phyloP scores from a whole-genome alignment of 2,797 vertebrate genomes.

The Parambassis ranga region DNA sequence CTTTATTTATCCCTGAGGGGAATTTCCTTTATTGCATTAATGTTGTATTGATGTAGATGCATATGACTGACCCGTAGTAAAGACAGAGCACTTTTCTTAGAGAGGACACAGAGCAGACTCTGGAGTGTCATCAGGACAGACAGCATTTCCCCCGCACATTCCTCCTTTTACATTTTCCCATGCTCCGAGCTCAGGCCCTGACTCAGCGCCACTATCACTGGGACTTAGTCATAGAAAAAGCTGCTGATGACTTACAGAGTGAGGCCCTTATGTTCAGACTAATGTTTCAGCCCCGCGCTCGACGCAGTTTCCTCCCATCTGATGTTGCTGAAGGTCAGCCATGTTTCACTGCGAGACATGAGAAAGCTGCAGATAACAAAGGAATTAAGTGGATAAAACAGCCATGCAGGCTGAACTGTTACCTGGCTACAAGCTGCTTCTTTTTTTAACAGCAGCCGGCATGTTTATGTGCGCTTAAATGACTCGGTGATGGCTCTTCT shows the following conservation, averaged over 20 bases:
- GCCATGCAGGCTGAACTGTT: constrained; percentile 3
- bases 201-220: constrained; percentile 70
- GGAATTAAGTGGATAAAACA: not conserved
- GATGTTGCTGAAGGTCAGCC: constrained; percentile 53
- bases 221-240: constrained; percentile 66
- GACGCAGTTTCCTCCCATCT: constrained; percentile 51
- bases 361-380: constrained; percentile 32
- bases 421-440: constrained; percentile 28
- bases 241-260: constrained; percentile 72
- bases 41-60: constrained; percentile 51
- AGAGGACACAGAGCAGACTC: constrained; percentile 70
- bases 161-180: constrained; percentile 77
- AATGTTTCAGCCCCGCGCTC: constrained; percentile 53
- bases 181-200: constrained; percentile 68
- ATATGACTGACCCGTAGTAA: constrained; percentile 39
- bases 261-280: constrained; percentile 59
- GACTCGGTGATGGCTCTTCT: not conserved
- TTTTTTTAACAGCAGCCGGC: not conserved
- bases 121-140: constrained; percentile 72
- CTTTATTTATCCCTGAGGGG: too few species aligned
- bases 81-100: constrained; percentile 40
- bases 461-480: not conserved
- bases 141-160: constrained; percentile 74
- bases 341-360: constrained; percentile 34
- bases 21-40: too few species aligned